Evolutionary conservation across 2,888 invertebrate genomes (phyloP).

Genomic region (Hirtodrosophila cameraria): DNA sequence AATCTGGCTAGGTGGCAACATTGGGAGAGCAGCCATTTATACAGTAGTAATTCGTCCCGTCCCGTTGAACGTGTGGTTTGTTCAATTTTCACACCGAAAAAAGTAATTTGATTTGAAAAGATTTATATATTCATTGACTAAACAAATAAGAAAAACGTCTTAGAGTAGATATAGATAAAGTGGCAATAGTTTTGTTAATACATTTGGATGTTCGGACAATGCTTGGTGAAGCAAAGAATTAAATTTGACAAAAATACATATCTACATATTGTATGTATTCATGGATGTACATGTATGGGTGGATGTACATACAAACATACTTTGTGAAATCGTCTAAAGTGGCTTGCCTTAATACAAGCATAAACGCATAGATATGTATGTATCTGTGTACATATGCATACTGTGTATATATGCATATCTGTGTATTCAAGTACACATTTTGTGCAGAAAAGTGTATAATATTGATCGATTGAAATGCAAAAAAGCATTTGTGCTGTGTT

Average conservation of each 20-base stretch:
- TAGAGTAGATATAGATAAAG: not conserved
- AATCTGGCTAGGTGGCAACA: slow-evolving; percentile 55
- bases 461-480: slow-evolving; percentile 17
- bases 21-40: slow-evolving; percentile 50
- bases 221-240: slow-evolving; percentile 6
- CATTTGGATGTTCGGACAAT: not conserved
- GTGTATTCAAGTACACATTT: slow-evolving; percentile 17
- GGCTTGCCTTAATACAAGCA: slow-evolving; percentile 52
- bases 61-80: slow-evolving; percentile 52
- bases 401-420: slow-evolving; percentile 11
- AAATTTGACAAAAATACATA: slow-evolving; percentile 17
- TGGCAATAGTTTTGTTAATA: not conserved
- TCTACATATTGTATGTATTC: slow-evolving; percentile 13
- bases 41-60: slow-evolving; percentile 58
- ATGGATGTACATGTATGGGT: no score
- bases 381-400: slow-evolving; percentile 17
- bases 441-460: slow-evolving; percentile 27
- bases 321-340: slow-evolving; percentile 56
- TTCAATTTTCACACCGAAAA: slow-evolving; percentile 41
- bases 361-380: slow-evolving; percentile 26
- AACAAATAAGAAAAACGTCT: not conserved
- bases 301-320: slow-evolving; percentile 34
- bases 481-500: not conserved
- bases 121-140: not conserved
- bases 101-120: slow-evolving; percentile 26